Conservation (phyloP, 2,888 invertebrate species). For the Sialis fuliginosa region DNA sequence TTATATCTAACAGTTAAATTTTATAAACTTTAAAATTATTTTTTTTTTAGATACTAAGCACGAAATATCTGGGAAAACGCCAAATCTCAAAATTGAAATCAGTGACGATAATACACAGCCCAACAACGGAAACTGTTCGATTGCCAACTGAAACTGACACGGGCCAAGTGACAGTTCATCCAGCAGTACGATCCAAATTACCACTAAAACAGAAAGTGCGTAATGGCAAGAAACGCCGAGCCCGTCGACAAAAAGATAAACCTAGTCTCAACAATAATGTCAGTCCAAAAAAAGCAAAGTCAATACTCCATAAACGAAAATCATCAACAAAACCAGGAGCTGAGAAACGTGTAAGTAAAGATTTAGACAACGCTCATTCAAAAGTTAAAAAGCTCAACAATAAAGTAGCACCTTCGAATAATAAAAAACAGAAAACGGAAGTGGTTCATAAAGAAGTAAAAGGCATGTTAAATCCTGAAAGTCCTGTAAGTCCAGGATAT, state of each 20-base stretch:
- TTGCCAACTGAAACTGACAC: conserved; percentile 53
- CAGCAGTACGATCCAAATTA: conserved; percentile 69
- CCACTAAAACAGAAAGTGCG: conserved; percentile 72
- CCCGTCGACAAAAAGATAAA: conserved; percentile 24
- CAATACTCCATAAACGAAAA: conserved; percentile 22
- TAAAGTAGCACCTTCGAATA: conserved; percentile 33
- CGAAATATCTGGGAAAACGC: conserved; percentile 61
- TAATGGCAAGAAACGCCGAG: conserved; percentile 37
- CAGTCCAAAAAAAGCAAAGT: conserved; percentile 20
- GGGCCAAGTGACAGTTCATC: conserved; percentile 60
- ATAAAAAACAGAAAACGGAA: conserved; percentile 44
- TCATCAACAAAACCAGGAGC: not conserved
- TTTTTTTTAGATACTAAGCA: conserved; percentile 51
- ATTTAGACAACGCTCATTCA: conserved; percentile 13
- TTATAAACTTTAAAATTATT: not conserved
- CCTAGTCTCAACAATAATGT: conserved; percentile 19
- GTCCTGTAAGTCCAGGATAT: conserved; percentile 22
- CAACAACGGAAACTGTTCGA: conserved; percentile 75
- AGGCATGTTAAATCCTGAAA: conserved; percentile 28
- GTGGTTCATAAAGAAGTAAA: conserved; percentile 43
- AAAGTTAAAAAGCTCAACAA: conserved; percentile 23
- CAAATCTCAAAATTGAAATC: conserved; percentile 68
- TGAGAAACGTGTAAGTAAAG: not conserved
- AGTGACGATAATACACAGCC: conserved; percentile 78
- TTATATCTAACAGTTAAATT: too few relatives aligned